phyloP scores from a whole-genome alignment of 1,140 invertebrate species.

The Drosophila sp. region DNA sequence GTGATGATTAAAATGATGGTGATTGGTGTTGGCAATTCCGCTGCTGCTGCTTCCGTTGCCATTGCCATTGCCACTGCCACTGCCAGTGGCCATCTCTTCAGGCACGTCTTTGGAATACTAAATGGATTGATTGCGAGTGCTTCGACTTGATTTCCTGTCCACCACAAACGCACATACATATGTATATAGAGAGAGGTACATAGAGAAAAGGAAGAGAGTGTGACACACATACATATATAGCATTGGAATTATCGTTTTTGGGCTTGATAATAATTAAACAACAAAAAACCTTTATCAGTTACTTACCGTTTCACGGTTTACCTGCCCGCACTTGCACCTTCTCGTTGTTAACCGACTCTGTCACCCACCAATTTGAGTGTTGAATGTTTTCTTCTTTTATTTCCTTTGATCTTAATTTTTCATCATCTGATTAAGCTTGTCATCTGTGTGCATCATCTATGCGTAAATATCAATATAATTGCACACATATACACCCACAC shows the following conservation, averaged over 20 bases:
- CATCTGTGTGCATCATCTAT: slow-evolving; percentile 67
- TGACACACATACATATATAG: slow-evolving; percentile 26
- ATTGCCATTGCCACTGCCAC: slow-evolving; percentile 33
- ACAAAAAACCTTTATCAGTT: slow-evolving; percentile 68
- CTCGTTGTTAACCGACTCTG: slow-evolving; percentile 1
- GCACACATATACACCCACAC: slow-evolving; percentile 47
- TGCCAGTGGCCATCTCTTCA: slow-evolving; percentile 64
- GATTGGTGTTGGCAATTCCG: slow-evolving; percentile 1
- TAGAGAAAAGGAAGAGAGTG: background rate
- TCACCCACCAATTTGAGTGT: slow-evolving; percentile 9
- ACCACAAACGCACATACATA: slow-evolving; percentile 4
- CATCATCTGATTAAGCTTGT: slow-evolving; percentile 32
- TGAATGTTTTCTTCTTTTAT: slow-evolving; percentile 2
- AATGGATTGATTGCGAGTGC: slow-evolving; percentile 60
- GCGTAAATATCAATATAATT: slow-evolving; percentile 16
- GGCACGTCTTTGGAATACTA: slow-evolving; percentile 68
- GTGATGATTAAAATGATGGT: background rate
- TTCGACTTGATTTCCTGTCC: slow-evolving; percentile 42
- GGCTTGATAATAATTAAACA: slow-evolving; percentile 35
- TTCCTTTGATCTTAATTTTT: slow-evolving; percentile 19
- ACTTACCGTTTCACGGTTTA: slow-evolving; percentile 57
- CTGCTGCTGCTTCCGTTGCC: slow-evolving; percentile 19
- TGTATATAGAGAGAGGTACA: slow-evolving; percentile 2
- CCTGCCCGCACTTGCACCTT: slow-evolving; percentile 4
- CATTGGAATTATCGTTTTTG: slow-evolving; percentile 69